Evolutionary conservation across 1,140 invertebrate genomes (phyloP), one percentile per base, ranked within the genome.

Genomic region (Calliopsis andreniformis): DNA sequence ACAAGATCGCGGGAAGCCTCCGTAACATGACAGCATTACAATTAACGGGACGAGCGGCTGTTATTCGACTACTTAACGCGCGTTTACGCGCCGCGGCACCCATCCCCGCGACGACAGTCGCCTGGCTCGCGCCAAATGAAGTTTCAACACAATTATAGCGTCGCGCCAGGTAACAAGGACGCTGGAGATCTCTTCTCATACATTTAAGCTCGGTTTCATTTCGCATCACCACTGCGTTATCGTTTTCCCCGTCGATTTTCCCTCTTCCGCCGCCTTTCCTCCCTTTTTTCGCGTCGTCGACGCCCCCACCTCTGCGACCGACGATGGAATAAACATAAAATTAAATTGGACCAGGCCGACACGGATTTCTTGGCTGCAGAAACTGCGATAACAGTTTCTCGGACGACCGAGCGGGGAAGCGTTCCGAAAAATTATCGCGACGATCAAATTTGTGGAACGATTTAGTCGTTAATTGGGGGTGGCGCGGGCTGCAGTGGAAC

Each of bases 111-210:
- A 28, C 28, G 2, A 1, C 10, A 20, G 18, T 64, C 45, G 45
- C 20, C 18, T 10, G 64, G 32, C 32, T 20, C 51, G 35, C 42
- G 69, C 59, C 69, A 73, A 78, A 78, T 72, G 69, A 78, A 78
- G 69, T 78, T 78, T 73, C 76, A 71, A 49, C 69, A 69, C 76
- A 78, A 78, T 78, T 78, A 78, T 53, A 56, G 59, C 69, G 69
- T 73, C 59, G 51, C 61, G 61, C 23, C 69, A 39, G 69, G 76
- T 73, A 66, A 73, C 76, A 73, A 78, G 59, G 61, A 58, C 69
- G 69, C 20, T 30, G 69, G 53, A 59, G 69, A 73, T 66, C 53
- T 76, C 76, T 59, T 64, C 76, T 64, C 69, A 72, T 63, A 77
- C 76, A 73, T 73, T 78, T 78, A 73, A 59, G 61, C 68, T 64